A percentile compares a stretch with the other conserved stretches of the same genome.
Evolutionary conservation across 2,113 vertebrate species (phyloP).

Genomic region (Pomatorhinus ruficollis): DNA sequence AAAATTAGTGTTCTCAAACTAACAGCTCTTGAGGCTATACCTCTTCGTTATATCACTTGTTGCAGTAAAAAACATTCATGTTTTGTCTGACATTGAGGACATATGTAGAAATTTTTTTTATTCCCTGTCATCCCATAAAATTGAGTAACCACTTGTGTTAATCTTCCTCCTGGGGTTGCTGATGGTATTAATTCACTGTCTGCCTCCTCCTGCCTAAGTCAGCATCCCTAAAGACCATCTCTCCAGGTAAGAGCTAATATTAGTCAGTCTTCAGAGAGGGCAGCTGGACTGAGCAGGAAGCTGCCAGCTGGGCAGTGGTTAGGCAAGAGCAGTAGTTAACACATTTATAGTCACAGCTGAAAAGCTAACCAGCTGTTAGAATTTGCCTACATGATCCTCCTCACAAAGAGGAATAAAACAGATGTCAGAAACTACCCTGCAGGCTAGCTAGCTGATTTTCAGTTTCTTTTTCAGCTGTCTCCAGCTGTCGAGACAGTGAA

Average conservation of each 20-base stretch:
- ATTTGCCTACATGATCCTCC: not conserved
- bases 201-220: not conserved
- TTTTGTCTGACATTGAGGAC: not conserved
- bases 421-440: not conserved
- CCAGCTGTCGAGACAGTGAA: not conserved
- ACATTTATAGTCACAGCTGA: not conserved
- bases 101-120: not conserved
- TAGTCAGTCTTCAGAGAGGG: not conserved
- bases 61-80: not conserved
- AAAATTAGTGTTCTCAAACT: constrained; percentile 2
- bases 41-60: not conserved
- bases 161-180: not conserved
- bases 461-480: not conserved
- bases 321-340: not conserved
- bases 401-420: not conserved
- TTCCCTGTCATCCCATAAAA: not conserved
- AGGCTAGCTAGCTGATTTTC: not conserved
- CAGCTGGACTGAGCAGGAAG: not conserved
- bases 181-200: not conserved
- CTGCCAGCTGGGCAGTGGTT: not conserved
- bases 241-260: not conserved
- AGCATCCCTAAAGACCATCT: not conserved
- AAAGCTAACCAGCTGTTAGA: not conserved
- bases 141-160: not conserved
- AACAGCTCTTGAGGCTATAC: not conserved